Evolutionary conservation across 1,140 invertebrate genomes (phyloP), one percentile per base, ranked within the genome.

Genomic region (Leguminivora glycinivorella): DNA sequence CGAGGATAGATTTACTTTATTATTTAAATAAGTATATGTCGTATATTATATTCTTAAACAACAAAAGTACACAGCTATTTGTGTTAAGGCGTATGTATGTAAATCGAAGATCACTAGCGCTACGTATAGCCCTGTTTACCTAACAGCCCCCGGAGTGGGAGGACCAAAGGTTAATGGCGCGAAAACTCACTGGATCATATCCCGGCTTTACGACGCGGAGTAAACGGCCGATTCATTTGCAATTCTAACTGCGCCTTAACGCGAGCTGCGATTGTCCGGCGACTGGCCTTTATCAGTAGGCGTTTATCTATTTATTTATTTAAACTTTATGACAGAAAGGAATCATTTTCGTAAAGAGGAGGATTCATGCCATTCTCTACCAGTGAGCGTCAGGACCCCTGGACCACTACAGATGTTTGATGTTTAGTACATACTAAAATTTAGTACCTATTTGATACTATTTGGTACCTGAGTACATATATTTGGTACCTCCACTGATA

Each of bases 161-260:
- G 81, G 78, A 74, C 85, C 75, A 84, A 79, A 77, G 82, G 83
- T 91, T 90, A 91, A 91, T 91, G 89, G 87, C 77, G 89, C 88
- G 89, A 91, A 86, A 89, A 91, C 84, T 88, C 85, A 89, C 89
- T 87, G 87, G 87, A 91, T 91, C 87, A 91, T 90, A 91, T 91
- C 86, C 87, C 85, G 73, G 77, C 72, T 91, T 91, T 89, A 91
- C 88, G 89, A 89, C 82, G 78, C 80, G 80, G 80, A 86, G 85
- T 83, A 91, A 89, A 89, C 81, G 84, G 84, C 83, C 87, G 89
- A 89, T 89, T 91, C 89, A 91, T 91, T 90, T 91, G 88, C 89
- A 91, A 91, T 90, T 91, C 89, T 86, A 91, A 91, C 78, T 83
- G 73, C 73, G 79, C 84, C 79, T 87, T 83, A 81, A 82, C 76